Percentiles rank a stretch among this genome's conserved stretches.
Conservation (phyloP, 2,113 vertebrate species). For the Cyprinus carpio region DNA sequence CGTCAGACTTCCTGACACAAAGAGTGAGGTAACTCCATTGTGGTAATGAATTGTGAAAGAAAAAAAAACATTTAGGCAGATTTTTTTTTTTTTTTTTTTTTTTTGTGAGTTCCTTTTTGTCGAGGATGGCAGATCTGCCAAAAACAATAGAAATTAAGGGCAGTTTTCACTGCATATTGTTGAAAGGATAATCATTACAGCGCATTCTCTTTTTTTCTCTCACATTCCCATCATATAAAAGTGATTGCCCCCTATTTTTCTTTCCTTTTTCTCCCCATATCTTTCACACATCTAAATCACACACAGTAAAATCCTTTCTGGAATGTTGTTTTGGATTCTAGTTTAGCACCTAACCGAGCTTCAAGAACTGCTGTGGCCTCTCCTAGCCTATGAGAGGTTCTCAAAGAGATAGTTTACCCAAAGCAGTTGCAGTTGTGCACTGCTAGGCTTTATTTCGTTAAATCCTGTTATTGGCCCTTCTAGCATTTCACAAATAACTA, state of each 20-base stretch:
- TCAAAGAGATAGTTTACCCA: background rate
- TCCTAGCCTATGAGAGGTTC: background rate
- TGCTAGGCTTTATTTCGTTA: slow-evolving; percentile 5
- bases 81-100: background rate
- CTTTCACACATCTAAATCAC: background rate
- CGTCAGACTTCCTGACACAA: slow-evolving; percentile 47
- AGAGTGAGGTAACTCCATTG: slow-evolving; percentile 52
- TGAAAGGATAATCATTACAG: slow-evolving; percentile 70
- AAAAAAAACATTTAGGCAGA: slow-evolving; percentile 68
- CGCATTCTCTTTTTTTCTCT: background rate
- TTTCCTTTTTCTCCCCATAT: slow-evolving; percentile 23
- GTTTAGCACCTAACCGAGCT: slow-evolving; percentile 37
- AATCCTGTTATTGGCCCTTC: slow-evolving; percentile 16
- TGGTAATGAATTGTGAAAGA: slow-evolving; percentile 66
- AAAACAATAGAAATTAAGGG: slow-evolving; percentile 70
- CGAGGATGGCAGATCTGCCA: slow-evolving; percentile 65
- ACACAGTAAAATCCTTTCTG: background rate
- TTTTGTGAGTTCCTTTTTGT: slow-evolving; percentile 63
- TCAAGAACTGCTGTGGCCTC: slow-evolving; percentile 36
- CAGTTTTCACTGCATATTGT: slow-evolving; percentile 69
- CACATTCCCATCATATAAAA: background rate
- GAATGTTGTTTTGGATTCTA: slow-evolving; percentile 4
- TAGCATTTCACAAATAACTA: slow-evolving; percentile 9
- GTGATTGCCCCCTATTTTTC: background rate
- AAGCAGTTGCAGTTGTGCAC: background rate